A percentile compares a stretch with the other conserved stretches of the same genome.
Evolutionary conservation across 2,888 invertebrate species (phyloP).

Genomic region (Drosophila robusta): DNA sequence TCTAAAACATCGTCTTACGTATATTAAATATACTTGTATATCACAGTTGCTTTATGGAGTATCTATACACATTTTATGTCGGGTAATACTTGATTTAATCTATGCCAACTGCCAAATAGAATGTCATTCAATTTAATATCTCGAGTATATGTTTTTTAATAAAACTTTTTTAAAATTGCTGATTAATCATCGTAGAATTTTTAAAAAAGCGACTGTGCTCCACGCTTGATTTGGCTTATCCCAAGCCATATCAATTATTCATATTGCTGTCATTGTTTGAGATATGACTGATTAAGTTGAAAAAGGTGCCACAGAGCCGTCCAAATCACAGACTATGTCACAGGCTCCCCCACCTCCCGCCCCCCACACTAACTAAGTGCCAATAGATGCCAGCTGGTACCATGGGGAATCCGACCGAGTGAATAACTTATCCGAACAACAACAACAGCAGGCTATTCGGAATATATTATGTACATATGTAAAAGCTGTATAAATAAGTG

Average conservation of each 20-base stretch:
- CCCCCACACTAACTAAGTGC: conserved; percentile 5
- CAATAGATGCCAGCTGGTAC: conserved; percentile 11
- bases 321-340: conserved; percentile 22
- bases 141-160: not conserved
- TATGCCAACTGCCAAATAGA: too few species aligned
- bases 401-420: conserved; percentile 6
- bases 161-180: not conserved
- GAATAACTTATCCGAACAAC: conserved; percentile 23
- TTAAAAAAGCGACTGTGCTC: not conserved
- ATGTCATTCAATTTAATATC: too few species aligned
- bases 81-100: too few species aligned
- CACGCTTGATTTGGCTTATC: not conserved
- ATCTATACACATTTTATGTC: too few species aligned
- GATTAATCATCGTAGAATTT: not conserved
- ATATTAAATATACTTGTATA: too few species aligned
- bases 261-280: conserved; percentile 13
- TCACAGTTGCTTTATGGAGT: too few species aligned
- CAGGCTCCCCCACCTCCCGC: not conserved
- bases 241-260: conserved; percentile 19
- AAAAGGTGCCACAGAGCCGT: conserved; percentile 43
- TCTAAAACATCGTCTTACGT: too few species aligned
- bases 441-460: conserved; percentile 22
- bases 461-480: conserved; percentile 21
- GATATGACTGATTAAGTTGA: conserved; percentile 38
- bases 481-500: conserved; percentile 26